Evolutionary conservation across 2,888 invertebrate genomes (phyloP).

Genomic region (Agapetus fuscipes): DNA sequence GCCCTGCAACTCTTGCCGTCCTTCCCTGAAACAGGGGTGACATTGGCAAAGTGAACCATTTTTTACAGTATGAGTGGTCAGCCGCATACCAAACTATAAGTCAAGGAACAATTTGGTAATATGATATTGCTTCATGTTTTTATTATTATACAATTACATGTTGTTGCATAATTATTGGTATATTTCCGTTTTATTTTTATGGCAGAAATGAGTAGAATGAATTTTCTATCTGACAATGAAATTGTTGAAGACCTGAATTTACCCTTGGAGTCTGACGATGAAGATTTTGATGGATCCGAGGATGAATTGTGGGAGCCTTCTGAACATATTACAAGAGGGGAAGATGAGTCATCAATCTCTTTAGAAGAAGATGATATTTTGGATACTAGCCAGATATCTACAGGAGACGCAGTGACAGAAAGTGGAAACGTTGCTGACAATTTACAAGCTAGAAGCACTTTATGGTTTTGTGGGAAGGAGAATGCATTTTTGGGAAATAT

Average conservation of each 20-base stretch:
- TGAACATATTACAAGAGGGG: neutral
- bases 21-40: too few species aligned
- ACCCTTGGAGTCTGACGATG: constrained; percentile 1
- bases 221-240: constrained; percentile 1
- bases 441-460: neutral
- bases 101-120: too few species aligned
- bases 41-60: too few species aligned
- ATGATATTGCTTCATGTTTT: too few species aligned
- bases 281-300: constrained; percentile 2
- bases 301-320: constrained; percentile 1
- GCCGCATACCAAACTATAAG: too few species aligned
- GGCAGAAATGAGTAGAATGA: constrained; percentile 1
- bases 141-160: too few species aligned
- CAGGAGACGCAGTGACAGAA: too few species aligned
- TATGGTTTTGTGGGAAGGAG: constrained; percentile 1
- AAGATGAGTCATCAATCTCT: neutral
- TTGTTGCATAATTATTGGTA: too few species aligned
- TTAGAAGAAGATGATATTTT: neutral
- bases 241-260: constrained; percentile 1
- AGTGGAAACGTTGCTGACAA: neutral
- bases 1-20: too few species aligned
- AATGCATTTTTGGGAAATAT: constrained; percentile 1
- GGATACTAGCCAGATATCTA: too few species aligned
- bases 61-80: too few species aligned
- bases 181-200: neutral